Conservation (phyloP, 2,113 vertebrate species). For the Felis chaus region DNA sequence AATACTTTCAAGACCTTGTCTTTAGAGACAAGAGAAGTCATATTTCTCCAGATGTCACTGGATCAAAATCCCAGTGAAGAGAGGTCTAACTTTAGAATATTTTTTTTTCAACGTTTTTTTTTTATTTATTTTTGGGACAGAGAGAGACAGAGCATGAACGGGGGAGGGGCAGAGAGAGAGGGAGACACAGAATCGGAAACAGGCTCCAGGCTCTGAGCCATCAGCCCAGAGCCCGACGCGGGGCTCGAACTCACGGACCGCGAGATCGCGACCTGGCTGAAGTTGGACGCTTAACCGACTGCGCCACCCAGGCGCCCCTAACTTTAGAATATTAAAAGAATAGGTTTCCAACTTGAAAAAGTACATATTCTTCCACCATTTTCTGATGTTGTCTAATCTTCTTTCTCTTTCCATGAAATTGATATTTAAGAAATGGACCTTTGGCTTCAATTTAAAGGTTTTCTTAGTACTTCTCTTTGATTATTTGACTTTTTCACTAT, state of each 20-base stretch:
- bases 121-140: too few relatives aligned
- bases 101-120: too few relatives aligned
- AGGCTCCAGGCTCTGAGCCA: too few relatives aligned
- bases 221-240: too few relatives aligned
- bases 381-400: not conserved
- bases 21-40: not conserved
- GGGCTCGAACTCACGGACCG: too few relatives aligned
- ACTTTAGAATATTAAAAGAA: conserved; percentile 4
- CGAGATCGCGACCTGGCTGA: too few relatives aligned
- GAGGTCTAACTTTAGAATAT: not conserved
- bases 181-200: too few relatives aligned
- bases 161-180: too few relatives aligned
- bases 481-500: not conserved
- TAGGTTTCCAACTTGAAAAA: conserved; percentile 21
- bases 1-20: not conserved
- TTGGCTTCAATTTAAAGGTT: conserved; percentile 21
- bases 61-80: not conserved
- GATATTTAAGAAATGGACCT: not conserved
- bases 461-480: not conserved
- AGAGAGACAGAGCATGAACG: too few relatives aligned
- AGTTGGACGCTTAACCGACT: too few relatives aligned
- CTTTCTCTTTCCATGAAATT: not conserved
- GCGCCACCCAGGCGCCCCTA: not conserved
- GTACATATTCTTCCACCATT: not conserved
- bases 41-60: not conserved